Percentiles rank a stretch among this genome's conserved stretches.
phyloP scores from a whole-genome alignment of 2,113 vertebrate species.

The Phocoena phocoena region DNA sequence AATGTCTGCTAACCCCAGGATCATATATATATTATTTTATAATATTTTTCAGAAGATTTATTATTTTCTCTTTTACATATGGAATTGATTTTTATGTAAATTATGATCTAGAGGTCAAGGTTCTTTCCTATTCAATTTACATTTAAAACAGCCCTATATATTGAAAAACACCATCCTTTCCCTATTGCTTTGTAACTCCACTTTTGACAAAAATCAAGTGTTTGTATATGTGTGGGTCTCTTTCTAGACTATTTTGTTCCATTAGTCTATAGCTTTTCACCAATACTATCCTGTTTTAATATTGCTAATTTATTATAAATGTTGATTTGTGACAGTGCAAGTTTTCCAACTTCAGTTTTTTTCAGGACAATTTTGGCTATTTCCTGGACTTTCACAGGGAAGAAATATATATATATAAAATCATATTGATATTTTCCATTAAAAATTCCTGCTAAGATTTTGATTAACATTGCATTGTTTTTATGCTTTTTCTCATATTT shows the following conservation, averaged over 20 bases:
- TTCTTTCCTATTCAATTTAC: background rate
- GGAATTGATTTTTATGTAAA: background rate
- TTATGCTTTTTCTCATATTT: background rate
- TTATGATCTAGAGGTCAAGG: background rate
- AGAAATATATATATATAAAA: background rate
- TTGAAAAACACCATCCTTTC: background rate
- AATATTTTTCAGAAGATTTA: background rate
- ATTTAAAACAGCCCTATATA: background rate
- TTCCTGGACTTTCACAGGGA: background rate
- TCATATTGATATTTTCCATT: background rate
- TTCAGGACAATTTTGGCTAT: background rate
- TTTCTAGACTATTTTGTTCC: background rate
- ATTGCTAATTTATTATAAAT: background rate
- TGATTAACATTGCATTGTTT: background rate
- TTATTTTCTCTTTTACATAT: background rate
- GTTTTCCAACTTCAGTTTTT: background rate
- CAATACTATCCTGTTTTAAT: background rate
- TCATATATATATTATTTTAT: background rate
- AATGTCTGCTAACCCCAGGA: background rate
- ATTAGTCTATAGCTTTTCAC: background rate
- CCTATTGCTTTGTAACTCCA: background rate
- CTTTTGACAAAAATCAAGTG: background rate
- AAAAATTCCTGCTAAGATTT: background rate
- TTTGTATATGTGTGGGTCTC: background rate
- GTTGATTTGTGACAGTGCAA: background rate